Base-by-base conservation (phyloP, 1,140 invertebrate genomes). In the Hylaeus anthracinus region DNA sequence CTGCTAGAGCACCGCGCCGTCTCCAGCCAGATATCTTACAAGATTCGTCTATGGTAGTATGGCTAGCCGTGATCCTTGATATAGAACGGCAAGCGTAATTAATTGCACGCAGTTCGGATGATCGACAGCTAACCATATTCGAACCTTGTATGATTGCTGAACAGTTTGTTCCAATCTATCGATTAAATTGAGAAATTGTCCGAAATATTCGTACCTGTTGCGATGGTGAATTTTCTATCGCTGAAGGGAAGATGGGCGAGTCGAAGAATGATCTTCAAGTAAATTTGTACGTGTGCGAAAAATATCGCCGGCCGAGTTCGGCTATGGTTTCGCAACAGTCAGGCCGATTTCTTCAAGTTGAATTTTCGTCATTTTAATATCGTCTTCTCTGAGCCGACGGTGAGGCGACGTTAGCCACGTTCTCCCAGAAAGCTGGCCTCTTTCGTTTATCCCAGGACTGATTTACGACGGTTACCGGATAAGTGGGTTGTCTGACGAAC, bases 21-120 rank as follows among this genome's bases (percentile, higher is more conserved):
- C 78, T 84, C 79, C 71, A 79, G 70, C 64, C 80, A 65, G 88
- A 89, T 80, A 81, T 89, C 88, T 88, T 89, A 89, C 88, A 87
- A 88, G 83, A 88, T 87, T 88, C 88, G 79, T 79, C 87, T 67
- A 82, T 64, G 70, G 75, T 78, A 88, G 85, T 87, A 79, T 87
- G 26, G 26, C 26, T 26, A 26, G 26, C 26, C 26, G 26, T 61
- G 80, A 79, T 67, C 80, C 74, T 72, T 77, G 66, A 79, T 82
- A 78, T 67, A 5, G 70, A 53, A 5, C 63, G 55, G 51, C 45
- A 41, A 12, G 45, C 26, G 76, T 14, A 77, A 86, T 86, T 81
- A 84, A 60, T 82, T 80, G 70, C 37, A 12, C 41, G 45, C 45
- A 5, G 45, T 48, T 6, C 45, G 45, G 8, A 48, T 8, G 45